Conservation (phyloP, 2,888 invertebrate genomes). For the Drosophila greeni region DNA sequence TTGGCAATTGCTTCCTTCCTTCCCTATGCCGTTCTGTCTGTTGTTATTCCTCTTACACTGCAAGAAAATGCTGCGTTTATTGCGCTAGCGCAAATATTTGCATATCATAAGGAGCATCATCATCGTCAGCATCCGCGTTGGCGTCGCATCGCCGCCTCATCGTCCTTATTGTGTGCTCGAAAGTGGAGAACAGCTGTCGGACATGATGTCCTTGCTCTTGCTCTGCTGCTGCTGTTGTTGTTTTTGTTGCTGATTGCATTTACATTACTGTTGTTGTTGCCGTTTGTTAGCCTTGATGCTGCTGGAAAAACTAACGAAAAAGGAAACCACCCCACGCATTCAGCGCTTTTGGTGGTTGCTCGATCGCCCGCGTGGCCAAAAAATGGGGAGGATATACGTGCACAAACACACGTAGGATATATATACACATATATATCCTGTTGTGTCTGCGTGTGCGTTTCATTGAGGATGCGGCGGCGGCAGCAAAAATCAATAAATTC, state of each 20-base stretch:
- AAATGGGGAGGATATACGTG: slow-evolving; percentile 34
- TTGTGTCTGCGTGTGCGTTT: slow-evolving; percentile 17
- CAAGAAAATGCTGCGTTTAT: slow-evolving; percentile 40
- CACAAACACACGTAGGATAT: background rate
- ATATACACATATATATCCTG: background rate
- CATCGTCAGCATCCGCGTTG: slow-evolving; percentile 8
- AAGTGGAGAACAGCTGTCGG: slow-evolving; percentile 59
- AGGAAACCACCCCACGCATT: slow-evolving; percentile 58
- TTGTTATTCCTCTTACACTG: slow-evolving; percentile 29
- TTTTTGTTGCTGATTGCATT: slow-evolving; percentile 62
- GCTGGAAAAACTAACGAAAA: slow-evolving; percentile 60
- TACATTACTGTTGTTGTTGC: slow-evolving; percentile 35
- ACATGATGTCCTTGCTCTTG: slow-evolving; percentile 49
- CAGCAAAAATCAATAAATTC: slow-evolving; percentile 41
- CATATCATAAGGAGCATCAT: slow-evolving; percentile 57
- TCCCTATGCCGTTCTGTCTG: slow-evolving; percentile 18
- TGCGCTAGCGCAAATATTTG: slow-evolving; percentile 57
- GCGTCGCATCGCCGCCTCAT: slow-evolving; percentile 5
- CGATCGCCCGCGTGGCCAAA: slow-evolving; percentile 25
- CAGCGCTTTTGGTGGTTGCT: slow-evolving; percentile 34
- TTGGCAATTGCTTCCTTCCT: slow-evolving; percentile 39
- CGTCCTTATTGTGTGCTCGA: slow-evolving; percentile 20
- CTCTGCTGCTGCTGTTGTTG: slow-evolving; percentile 37
- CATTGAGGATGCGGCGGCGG: slow-evolving; percentile 44
- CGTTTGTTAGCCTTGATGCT: slow-evolving; percentile 2